phyloP scores from a whole-genome alignment of 2,113 vertebrate genomes.

The Sphaerodactylus townsendi region DNA sequence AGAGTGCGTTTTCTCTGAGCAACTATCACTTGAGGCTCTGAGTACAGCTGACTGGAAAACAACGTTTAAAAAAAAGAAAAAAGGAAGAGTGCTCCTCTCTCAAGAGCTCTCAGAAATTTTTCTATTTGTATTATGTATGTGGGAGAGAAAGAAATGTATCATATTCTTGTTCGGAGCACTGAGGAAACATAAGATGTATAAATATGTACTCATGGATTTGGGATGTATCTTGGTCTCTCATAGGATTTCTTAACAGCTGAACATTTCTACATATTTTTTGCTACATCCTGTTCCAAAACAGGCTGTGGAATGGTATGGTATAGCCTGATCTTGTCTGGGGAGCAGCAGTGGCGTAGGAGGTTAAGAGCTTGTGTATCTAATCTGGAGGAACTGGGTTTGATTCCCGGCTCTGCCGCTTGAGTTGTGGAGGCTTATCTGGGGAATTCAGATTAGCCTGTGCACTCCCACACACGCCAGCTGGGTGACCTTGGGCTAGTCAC shows the following conservation, averaged over 20 bases:
- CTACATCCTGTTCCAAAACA: not conserved
- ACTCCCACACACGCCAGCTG: too few relatives aligned
- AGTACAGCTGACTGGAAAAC: not conserved
- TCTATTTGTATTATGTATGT: not conserved
- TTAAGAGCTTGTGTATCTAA: too few relatives aligned
- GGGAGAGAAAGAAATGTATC: not conserved
- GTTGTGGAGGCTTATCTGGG: too few relatives aligned
- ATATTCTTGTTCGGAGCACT: not conserved
- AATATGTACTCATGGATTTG: not conserved
- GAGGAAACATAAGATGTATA: not conserved
- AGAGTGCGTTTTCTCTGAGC: not conserved
- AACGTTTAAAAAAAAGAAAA: not conserved
- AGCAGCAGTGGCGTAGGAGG: too few relatives aligned
- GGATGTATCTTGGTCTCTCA: not conserved
- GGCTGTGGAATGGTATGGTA: too few relatives aligned
- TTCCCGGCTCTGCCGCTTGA: too few relatives aligned
- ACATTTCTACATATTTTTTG: not conserved
- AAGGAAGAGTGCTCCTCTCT: not conserved
- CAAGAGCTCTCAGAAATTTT: not conserved
- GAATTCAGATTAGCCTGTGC: too few relatives aligned
- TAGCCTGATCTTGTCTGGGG: too few relatives aligned
- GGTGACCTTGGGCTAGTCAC: too few relatives aligned
- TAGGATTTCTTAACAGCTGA: not conserved
- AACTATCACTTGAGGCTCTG: not conserved
- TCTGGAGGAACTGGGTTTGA: too few relatives aligned